Percentiles rank a stretch among this genome's conserved stretches.
phyloP scores from a whole-genome alignment of 2,113 vertebrate genomes.

The Speoplatyrhinus poulsoni region DNA sequence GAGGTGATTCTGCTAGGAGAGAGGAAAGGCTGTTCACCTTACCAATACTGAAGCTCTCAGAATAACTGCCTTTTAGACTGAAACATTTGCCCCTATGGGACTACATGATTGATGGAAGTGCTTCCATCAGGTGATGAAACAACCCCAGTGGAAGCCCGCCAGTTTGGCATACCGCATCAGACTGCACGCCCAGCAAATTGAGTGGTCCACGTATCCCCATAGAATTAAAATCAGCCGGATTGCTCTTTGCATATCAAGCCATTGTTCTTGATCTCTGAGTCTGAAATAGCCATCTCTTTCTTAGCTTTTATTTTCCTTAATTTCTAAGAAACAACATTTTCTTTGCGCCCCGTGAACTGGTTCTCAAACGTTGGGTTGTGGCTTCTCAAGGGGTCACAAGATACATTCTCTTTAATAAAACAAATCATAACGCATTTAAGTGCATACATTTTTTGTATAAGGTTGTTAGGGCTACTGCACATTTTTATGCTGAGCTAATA shows the following conservation, averaged over 20 bases:
- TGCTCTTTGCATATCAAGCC: conserved; percentile 5
- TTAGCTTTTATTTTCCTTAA: background rate
- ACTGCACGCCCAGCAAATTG: conserved; percentile 34
- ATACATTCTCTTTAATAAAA: too few species aligned
- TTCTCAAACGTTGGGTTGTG: too few species aligned
- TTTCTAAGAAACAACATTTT: background rate
- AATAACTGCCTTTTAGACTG: conserved; percentile 25
- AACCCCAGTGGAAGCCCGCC: conserved; percentile 4
- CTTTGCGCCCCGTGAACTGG: too few species aligned
- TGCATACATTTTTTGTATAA: too few species aligned
- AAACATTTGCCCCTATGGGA: conserved; percentile 3
- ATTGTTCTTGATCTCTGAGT: background rate
- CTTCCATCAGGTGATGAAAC: conserved; percentile 63
- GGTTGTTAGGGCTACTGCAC: too few species aligned
- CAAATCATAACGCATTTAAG: too few species aligned
- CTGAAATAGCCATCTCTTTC: background rate
- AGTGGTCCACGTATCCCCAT: conserved; percentile 31
- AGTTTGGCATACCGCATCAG: conserved; percentile 37
- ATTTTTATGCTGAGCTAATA: too few species aligned
- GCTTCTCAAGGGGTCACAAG: too few species aligned
- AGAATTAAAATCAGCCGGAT: conserved; percentile 40
- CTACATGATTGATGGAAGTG: conserved; percentile 54
- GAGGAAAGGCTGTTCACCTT: background rate
- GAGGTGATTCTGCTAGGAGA: background rate
- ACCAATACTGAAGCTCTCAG: conserved; percentile 10